Percentiles rank a stretch among this genome's conserved stretches.
These are phyloP conservation scores for Nemotelus nigrinus DNA, from an alignment of 2,888 invertebrate genomes.

Conservation along the genomic window DNA sequence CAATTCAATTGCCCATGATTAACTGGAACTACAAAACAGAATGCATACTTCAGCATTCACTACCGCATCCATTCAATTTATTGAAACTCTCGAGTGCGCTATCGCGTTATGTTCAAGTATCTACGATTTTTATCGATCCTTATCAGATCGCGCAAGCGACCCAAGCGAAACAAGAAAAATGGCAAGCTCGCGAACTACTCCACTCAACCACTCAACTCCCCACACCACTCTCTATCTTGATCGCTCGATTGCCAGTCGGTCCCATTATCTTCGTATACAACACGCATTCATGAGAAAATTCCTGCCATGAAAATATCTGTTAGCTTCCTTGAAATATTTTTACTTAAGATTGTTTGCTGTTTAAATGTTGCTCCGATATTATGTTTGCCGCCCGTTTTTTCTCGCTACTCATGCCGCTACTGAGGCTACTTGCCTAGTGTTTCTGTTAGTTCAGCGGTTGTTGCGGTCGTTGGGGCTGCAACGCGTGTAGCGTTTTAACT, in stretches of 20 bases:
- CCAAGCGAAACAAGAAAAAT: too few species aligned
- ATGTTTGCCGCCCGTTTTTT: background rate
- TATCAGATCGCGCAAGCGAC: conserved; percentile 9
- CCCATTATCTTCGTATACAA: background rate
- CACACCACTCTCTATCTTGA: too few species aligned
- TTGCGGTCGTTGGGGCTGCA: too few species aligned
- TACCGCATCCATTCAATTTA: background rate
- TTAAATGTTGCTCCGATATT: conserved; percentile 32
- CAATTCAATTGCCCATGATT: too few species aligned
- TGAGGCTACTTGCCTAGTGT: too few species aligned
- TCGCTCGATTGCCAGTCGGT: background rate
- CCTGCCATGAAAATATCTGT: conserved; percentile 38
- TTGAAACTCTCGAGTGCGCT: conserved; percentile 15
- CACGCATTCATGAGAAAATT: conserved; percentile 39
- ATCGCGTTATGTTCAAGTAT: background rate
- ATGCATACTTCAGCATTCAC: too few species aligned
- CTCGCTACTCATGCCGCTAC: background rate
- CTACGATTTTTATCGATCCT: conserved; percentile 32
- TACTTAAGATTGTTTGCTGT: conserved; percentile 39
- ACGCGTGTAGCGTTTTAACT: background rate
- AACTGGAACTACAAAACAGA: too few species aligned
- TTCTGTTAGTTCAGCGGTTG: too few species aligned
- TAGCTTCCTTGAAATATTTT: conserved; percentile 37
- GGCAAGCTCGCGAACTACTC: too few species aligned
- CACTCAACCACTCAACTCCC: too few species aligned